A percentile compares a stretch with the other conserved stretches of the same genome.
phyloP scores from a whole-genome alignment of 1,140 invertebrate genomes.

The Drosophila ananassae region DNA sequence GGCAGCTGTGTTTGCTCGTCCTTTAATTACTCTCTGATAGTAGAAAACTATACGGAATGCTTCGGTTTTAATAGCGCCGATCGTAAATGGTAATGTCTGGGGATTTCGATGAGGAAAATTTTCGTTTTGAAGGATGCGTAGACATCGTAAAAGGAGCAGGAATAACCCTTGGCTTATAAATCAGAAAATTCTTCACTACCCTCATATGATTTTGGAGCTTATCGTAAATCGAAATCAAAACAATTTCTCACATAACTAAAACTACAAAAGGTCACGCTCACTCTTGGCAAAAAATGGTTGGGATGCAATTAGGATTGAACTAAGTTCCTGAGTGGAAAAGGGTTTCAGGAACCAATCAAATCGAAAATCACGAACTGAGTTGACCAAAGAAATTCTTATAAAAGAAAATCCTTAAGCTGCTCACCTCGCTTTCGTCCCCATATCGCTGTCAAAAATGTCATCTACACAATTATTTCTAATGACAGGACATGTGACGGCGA shows the following conservation, averaged over 20 bases:
- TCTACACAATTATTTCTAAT: conserved; percentile 72
- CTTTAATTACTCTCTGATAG: conserved; percentile 74
- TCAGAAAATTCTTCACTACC: conserved; percentile 36
- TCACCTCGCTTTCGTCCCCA: conserved; percentile 29
- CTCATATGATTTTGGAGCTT: conserved; percentile 42
- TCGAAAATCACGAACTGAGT: conserved; percentile 54
- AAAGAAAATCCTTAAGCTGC: conserved; percentile 50
- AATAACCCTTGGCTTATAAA: conserved; percentile 47
- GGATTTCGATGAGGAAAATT: conserved; percentile 23
- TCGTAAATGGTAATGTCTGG: conserved; percentile 55
- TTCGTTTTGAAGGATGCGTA: conserved; percentile 23
- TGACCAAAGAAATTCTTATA: conserved; percentile 43
- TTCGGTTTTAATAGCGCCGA: conserved; percentile 61
- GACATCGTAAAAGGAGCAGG: conserved; percentile 17
- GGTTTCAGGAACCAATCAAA: conserved; percentile 51
- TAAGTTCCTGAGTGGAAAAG: conserved; percentile 42
- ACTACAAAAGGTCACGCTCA: conserved; percentile 42
- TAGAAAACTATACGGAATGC: conserved; percentile 57
- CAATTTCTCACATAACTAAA: conserved; percentile 67
- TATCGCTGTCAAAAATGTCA: conserved; percentile 31
- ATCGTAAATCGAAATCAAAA: conserved; percentile 62
- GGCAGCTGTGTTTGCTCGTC: conserved; percentile 61
- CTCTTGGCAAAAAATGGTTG: not conserved
- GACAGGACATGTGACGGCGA: conserved; percentile 66
- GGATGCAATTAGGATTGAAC: conserved; percentile 20